These are phyloP conservation scores for Embiotoca jacksoni DNA, from an alignment of 2,113 vertebrate genomes.

Conservation along the genomic window DNA sequence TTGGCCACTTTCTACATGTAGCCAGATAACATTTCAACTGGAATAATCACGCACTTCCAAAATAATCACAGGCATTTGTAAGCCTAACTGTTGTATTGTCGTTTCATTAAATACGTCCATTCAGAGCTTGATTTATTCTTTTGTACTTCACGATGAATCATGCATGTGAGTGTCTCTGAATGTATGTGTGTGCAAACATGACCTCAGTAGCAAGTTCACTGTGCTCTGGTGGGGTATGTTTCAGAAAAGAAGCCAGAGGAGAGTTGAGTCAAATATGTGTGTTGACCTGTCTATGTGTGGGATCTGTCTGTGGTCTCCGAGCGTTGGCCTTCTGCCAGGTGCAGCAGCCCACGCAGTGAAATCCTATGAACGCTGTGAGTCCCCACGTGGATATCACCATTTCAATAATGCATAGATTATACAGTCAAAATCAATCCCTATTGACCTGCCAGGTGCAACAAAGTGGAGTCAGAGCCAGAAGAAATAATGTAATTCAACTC, in stretches of 20 bases:
- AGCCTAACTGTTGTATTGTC: neutral
- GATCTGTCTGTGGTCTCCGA: slow-evolving; percentile 56
- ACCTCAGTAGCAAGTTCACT: slow-evolving; percentile 30
- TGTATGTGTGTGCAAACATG: slow-evolving; percentile 12
- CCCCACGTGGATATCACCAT: slow-evolving; percentile 60
- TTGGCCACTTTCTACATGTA: slow-evolving; percentile 6
- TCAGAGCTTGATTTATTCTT: slow-evolving; percentile 2
- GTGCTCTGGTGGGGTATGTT: slow-evolving; percentile 23
- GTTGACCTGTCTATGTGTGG: slow-evolving; percentile 54
- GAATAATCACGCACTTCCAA: neutral
- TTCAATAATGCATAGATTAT: slow-evolving; percentile 67
- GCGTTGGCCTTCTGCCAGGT: slow-evolving; percentile 56
- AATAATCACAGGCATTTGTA: slow-evolving; percentile 2
- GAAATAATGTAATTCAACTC: slow-evolving; percentile 37
- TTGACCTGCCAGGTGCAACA: slow-evolving; percentile 54
- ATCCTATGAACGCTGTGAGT: slow-evolving; percentile 48
- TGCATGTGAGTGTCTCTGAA: neutral
- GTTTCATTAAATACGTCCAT: neutral
- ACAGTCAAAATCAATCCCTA: slow-evolving; percentile 55
- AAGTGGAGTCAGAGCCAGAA: slow-evolving; percentile 34
- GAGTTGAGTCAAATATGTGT: slow-evolving; percentile 62
- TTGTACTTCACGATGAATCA: neutral
- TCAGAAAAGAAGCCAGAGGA: slow-evolving; percentile 45
- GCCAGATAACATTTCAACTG: neutral
- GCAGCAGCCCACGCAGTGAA: slow-evolving; percentile 63